Base-by-base conservation (phyloP, 2,113 vertebrate species). In the Glareola pratincola region DNA sequence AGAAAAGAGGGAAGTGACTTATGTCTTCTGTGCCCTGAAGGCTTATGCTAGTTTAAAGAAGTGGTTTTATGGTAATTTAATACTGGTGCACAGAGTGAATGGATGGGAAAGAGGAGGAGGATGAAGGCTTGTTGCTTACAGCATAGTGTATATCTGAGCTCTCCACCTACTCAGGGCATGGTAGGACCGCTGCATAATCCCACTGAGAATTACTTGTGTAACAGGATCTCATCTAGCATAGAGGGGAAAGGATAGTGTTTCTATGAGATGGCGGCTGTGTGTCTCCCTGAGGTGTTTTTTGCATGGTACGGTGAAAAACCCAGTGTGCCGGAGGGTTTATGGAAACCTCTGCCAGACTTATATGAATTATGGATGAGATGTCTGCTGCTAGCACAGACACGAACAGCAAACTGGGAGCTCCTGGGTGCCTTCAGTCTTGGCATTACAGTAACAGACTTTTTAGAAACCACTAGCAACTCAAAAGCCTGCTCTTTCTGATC, bases 231-330 rank as follows among this genome's bases (percentile, higher is more conserved):
- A 2, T 50, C 39, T 53, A 48, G 63, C 73, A 26, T 1, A 1
- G 67, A 43, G 20, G 27, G 37, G 66, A 50, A 47, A 30, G 71
- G 39, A 14, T 21, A 37, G 73, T 41, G 51, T 79, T 94, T 36
- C 12, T 57, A 4, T 2, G 4, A 1, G 12, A 24, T 26, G 62
- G n/a, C 0, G 5, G n/a, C 32, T 57, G 23, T 41, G 73, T 0
- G 0, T 82, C 41, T 85, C 90, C 32, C 72, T 45, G 17, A 69
- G 82, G 53, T 82, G 48, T 29, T 75, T 71, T 79, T 21, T 67
- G 63, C 66, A 75, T 72, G 68, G 51, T 67, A 10, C 0, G 0
- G 32, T 62, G 67, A 59, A 68, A 86, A 84, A 76, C 29, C 59
- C 45, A n/a, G 76, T 2, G 3, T 94, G 79, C 73, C 21, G 29